phyloP scores from a whole-genome alignment of 2,113 vertebrate genomes.

The Ramphastos sulfuratus region DNA sequence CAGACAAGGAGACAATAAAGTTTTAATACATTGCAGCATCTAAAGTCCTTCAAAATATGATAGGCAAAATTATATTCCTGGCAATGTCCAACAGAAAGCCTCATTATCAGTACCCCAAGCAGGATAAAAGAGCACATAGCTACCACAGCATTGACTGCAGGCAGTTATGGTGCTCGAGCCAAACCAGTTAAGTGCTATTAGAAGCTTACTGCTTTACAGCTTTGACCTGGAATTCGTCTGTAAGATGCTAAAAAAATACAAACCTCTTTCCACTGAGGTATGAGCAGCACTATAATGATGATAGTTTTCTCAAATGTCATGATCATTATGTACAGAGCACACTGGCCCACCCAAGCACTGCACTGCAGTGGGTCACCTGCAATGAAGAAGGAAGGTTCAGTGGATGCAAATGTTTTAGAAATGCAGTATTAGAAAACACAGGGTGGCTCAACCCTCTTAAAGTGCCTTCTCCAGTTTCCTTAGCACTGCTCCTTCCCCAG shows the following conservation, averaged over 20 bases:
- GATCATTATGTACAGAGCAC: constrained; percentile 95
- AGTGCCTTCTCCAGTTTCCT: neutral
- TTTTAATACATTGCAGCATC: neutral
- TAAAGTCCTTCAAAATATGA: neutral
- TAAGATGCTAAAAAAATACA: constrained; percentile 5
- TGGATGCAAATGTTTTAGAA: neutral
- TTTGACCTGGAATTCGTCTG: neutral
- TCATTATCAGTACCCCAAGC: neutral
- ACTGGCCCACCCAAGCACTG: constrained; percentile 93
- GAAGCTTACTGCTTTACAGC: neutral
- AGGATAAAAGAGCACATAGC: neutral
- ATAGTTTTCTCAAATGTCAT: constrained; percentile 97
- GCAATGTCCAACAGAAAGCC: neutral
- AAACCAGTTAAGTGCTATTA: neutral
- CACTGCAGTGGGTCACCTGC: constrained; percentile 94
- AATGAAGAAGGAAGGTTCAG: neutral
- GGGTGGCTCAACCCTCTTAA: neutral
- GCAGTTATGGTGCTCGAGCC: neutral
- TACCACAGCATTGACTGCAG: neutral
- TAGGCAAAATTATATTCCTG: neutral
- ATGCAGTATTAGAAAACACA: neutral
- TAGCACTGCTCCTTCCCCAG: neutral
- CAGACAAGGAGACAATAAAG: neutral
- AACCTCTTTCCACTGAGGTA: constrained; percentile 98
- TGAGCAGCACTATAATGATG: constrained; percentile 94